phyloP scores from a whole-genome alignment of 2,113 vertebrate genomes.

The Elgaria multicarinata region DNA sequence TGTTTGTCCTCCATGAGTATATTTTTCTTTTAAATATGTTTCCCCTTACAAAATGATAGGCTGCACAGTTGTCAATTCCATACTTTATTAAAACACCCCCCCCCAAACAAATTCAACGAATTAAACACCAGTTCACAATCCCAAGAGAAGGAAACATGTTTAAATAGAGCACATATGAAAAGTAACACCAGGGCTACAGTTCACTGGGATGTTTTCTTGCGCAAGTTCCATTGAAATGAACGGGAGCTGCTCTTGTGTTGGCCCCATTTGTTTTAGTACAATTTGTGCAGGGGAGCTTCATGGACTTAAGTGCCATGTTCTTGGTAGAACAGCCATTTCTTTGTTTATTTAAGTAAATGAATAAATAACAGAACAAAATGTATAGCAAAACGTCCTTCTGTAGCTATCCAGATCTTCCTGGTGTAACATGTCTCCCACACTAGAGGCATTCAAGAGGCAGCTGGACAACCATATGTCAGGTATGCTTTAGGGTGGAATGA shows the following conservation, averaged over 20 bases:
- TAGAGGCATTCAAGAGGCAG: too few species aligned
- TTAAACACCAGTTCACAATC: neutral
- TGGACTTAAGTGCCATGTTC: neutral
- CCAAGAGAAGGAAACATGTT: neutral
- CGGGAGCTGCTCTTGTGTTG: neutral
- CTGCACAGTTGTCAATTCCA: neutral
- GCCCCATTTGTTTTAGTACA: neutral
- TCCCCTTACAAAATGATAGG: neutral
- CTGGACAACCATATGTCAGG: too few species aligned
- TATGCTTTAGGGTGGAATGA: too few species aligned
- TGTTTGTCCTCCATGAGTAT: neutral
- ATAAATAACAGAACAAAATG: neutral
- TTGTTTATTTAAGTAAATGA: too few species aligned
- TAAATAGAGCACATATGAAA: neutral
- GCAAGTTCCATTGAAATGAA: neutral
- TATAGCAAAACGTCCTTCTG: neutral
- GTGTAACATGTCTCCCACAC: too few species aligned
- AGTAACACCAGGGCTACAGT: accelerated
- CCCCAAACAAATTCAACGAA: neutral
- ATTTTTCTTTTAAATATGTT: neutral
- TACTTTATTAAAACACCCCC: neutral
- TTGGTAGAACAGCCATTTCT: neutral
- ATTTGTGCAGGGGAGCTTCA: neutral
- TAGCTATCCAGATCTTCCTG: too few species aligned
- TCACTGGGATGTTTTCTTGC: neutral